Percentiles rank a stretch among this genome's conserved stretches.
These are phyloP conservation scores for Syngnathus scovelli DNA, from an alignment of 2,113 vertebrate species.

Conservation along the genomic window DNA sequence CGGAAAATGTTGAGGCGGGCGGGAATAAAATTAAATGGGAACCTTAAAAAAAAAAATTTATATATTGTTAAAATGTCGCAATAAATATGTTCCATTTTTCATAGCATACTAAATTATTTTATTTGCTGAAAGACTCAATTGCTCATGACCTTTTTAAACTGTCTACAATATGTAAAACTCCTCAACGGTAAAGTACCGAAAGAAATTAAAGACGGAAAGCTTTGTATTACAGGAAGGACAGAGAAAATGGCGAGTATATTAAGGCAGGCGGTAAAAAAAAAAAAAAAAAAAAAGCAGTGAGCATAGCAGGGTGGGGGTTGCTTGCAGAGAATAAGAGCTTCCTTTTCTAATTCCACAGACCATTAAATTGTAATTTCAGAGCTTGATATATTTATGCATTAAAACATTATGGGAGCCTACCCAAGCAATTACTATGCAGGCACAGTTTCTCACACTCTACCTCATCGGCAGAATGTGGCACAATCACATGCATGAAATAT, in stretches of 20 bases:
- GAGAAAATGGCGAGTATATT: neutral
- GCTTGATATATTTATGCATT: slow-evolving; percentile 60
- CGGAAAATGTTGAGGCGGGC: neutral
- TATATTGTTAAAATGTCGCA: neutral
- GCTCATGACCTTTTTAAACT: neutral
- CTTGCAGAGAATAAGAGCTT: slow-evolving; percentile 32
- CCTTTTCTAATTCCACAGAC: slow-evolving; percentile 55
- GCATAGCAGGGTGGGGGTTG: neutral
- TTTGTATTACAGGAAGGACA: neutral
- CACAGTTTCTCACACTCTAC: slow-evolving; percentile 13
- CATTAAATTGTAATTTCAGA: slow-evolving; percentile 57
- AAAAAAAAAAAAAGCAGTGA: neutral
- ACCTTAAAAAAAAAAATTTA: neutral
- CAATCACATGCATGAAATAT: slow-evolving; percentile 18
- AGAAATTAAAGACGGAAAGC: slow-evolving; percentile 1
- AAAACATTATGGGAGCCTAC: slow-evolving; percentile 44
- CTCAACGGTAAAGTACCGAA: neutral
- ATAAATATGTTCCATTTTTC: neutral
- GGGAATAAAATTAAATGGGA: neutral
- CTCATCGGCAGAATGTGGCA: slow-evolving; percentile 20
- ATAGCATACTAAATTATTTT: neutral
- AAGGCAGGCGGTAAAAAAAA: slow-evolving; percentile 1
- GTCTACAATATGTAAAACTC: slow-evolving; percentile 1
- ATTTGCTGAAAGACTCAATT: neutral
- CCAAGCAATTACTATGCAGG: slow-evolving; percentile 48